These are phyloP conservation scores for Lagocephalus sceleratus DNA, from an alignment of 2,797 vertebrate species.

Conservation along the genomic window DNA sequence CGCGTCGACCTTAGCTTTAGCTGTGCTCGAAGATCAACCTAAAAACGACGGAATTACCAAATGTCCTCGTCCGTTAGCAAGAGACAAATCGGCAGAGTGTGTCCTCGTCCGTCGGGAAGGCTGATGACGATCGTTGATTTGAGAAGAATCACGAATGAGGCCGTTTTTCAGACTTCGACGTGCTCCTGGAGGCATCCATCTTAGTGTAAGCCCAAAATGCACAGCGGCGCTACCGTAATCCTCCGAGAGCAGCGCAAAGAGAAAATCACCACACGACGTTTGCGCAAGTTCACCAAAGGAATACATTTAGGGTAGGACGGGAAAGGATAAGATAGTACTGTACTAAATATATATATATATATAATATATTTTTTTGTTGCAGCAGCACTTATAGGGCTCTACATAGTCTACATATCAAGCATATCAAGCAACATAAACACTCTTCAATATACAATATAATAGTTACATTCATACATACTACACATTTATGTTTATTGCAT, in stretches of 20 bases:
- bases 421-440: background rate
- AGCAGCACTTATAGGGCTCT: too few relatives aligned
- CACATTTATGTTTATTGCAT: too few relatives aligned
- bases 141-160: background rate
- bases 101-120: background rate
- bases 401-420: too few relatives aligned
- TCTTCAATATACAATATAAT: background rate
- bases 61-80: background rate
- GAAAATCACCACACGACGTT: background rate
- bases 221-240: slow-evolving; percentile 41
- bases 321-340: too few relatives aligned
- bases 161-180: slow-evolving; percentile 27
- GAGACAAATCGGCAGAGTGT: background rate
- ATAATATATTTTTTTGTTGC: too few relatives aligned
- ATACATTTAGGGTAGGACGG: too few relatives aligned
- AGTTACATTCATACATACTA: background rate
- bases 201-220: slow-evolving; percentile 65
- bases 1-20: slow-evolving; percentile 47
- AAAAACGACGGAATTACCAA: slow-evolving; percentile 21
- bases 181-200: slow-evolving; percentile 43
- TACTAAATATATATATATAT: too few relatives aligned
- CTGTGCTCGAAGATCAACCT: background rate
- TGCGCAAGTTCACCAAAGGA: too few relatives aligned
- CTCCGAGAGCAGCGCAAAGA: slow-evolving; percentile 13
- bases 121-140: too few relatives aligned